Conservation (phyloP, 2,888 invertebrate species). For the Drosophila subquinaria region DNA sequence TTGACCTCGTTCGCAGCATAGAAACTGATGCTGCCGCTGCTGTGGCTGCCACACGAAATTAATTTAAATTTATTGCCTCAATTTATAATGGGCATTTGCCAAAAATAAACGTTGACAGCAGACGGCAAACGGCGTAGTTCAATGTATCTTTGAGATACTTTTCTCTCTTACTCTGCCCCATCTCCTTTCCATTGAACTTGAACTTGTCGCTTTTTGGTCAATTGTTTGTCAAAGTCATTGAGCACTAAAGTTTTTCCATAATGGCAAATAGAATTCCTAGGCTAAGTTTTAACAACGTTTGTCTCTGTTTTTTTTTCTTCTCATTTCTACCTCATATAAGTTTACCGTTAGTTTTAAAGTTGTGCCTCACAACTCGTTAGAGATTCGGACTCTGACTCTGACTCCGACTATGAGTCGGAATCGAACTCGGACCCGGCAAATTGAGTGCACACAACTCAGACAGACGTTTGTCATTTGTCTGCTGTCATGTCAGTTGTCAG, state of each 20-base stretch:
- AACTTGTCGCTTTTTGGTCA: slow-evolving; percentile 61
- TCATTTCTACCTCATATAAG: slow-evolving; percentile 43
- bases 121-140: slow-evolving; percentile 34
- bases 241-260: slow-evolving; percentile 44
- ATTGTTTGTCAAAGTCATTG: slow-evolving; percentile 76
- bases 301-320: slow-evolving; percentile 13
- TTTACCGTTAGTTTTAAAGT: slow-evolving; percentile 50
- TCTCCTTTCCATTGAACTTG: slow-evolving; percentile 69
- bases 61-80: slow-evolving; percentile 80
- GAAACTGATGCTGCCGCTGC: neutral
- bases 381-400: slow-evolving; percentile 28
- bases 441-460: slow-evolving; percentile 68
- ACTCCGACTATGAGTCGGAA: neutral
- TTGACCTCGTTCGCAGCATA: slow-evolving; percentile 39
- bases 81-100: slow-evolving; percentile 75
- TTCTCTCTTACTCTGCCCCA: neutral
- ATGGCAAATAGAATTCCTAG: slow-evolving; percentile 20
- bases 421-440: slow-evolving; percentile 43
- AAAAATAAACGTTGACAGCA: slow-evolving; percentile 70
- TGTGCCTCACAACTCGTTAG: slow-evolving; percentile 53
- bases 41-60: slow-evolving; percentile 52
- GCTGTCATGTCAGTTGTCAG: slow-evolving; percentile 82
- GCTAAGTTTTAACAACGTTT: slow-evolving; percentile 71
- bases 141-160: slow-evolving; percentile 59
- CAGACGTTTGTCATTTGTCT: slow-evolving; percentile 81